A percentile compares a stretch with the other conserved stretches of the same genome.
Conservation (phyloP, 2,113 vertebrate genomes). For the Phocoena phocoena region DNA sequence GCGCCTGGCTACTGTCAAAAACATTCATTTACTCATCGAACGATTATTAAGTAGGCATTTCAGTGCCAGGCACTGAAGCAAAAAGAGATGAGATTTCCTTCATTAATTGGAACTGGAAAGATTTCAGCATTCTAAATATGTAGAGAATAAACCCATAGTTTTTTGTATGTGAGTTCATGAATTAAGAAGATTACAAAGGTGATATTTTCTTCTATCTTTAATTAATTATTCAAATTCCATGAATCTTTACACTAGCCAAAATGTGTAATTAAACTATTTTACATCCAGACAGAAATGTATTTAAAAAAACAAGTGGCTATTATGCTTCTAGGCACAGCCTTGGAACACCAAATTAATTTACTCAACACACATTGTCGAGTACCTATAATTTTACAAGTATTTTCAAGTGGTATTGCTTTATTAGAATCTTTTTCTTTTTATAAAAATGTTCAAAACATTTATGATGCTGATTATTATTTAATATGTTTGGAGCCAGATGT, state of each 20-base stretch:
- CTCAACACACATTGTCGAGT: background rate
- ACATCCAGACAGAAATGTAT: background rate
- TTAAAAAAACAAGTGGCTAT: background rate
- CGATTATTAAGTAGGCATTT: background rate
- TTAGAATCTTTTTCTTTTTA: background rate
- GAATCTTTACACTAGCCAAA: conserved; percentile 15
- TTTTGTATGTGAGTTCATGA: background rate
- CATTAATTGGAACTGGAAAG: background rate
- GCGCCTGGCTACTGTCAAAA: background rate
- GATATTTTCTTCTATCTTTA: background rate
- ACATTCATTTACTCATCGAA: background rate
- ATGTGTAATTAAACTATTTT: conserved; percentile 32
- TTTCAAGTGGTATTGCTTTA: background rate
- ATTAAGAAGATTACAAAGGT: background rate
- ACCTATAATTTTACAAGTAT: background rate
- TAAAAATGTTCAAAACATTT: background rate
- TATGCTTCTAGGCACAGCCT: background rate
- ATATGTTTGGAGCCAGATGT: background rate
- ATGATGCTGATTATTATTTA: background rate
- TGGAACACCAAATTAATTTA: background rate
- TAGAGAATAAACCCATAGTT: background rate
- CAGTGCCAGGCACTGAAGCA: background rate
- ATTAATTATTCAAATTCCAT: background rate
- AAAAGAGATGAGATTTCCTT: conserved; percentile 11
- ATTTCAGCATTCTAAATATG: conserved; percentile 15